These are phyloP conservation scores for Amorpha juglandis DNA, from an alignment of 2,888 invertebrate genomes.

Conservation along the genomic window DNA sequence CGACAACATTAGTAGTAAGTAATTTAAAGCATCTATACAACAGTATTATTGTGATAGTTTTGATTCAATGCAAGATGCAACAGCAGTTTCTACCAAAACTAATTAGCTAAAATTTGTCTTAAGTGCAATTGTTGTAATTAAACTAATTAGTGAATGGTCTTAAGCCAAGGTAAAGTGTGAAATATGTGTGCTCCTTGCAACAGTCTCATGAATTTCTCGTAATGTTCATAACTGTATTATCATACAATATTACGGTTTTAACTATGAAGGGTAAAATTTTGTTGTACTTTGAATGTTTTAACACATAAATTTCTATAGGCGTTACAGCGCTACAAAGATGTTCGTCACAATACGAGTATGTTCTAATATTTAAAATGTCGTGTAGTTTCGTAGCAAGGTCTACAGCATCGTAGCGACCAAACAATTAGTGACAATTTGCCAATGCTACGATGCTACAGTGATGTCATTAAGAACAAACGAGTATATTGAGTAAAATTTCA, in stretches of 20 bases:
- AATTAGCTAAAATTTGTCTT: not conserved
- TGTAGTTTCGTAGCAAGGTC: slow-evolving; percentile 48
- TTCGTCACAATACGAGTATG: not conserved
- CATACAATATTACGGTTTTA: not conserved
- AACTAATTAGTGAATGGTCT: slow-evolving; percentile 3
- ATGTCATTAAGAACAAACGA: slow-evolving; percentile 14
- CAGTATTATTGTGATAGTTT: not conserved
- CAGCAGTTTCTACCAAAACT: not conserved
- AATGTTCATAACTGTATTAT: not conserved
- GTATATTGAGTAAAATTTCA: not conserved
- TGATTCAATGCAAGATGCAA: not conserved
- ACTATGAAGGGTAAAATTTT: not conserved
- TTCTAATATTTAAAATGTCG: not conserved
- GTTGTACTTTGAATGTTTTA: not conserved
- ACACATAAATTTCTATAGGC: not conserved
- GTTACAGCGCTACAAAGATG: not conserved
- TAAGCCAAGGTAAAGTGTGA: slow-evolving; percentile 8
- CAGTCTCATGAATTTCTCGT: not conserved
- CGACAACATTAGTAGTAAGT: not conserved
- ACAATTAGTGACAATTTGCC: slow-evolving; percentile 20
- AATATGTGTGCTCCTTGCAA: slow-evolving; percentile 8
- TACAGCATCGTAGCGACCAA: slow-evolving; percentile 51
- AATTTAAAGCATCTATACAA: not conserved
- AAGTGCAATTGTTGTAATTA: not conserved
- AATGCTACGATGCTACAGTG: slow-evolving; percentile 32